Percentiles rank a stretch among this genome's conserved stretches.
Evolutionary conservation across 2,888 invertebrate species (phyloP).

Genomic region (Nomada ruficornis): DNA sequence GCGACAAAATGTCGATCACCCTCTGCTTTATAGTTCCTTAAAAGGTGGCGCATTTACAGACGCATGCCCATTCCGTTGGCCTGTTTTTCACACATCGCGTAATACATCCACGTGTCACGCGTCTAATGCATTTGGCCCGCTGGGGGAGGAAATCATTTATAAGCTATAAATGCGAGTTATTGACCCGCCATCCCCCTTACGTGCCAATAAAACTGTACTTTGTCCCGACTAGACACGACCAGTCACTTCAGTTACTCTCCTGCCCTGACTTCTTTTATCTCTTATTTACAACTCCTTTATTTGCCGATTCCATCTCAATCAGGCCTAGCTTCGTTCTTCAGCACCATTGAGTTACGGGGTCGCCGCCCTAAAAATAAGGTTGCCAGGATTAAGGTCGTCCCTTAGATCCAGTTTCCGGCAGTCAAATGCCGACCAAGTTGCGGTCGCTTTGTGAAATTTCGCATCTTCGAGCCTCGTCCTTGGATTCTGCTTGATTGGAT

Average conservation of each 20-base stretch:
- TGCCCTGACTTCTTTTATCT: slow-evolving; percentile 75
- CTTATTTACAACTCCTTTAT: slow-evolving; percentile 84
- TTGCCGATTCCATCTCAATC: slow-evolving; percentile 84
- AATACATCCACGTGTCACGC: slow-evolving; percentile 66
- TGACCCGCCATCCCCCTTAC: slow-evolving; percentile 77
- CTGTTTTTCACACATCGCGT: slow-evolving; percentile 48
- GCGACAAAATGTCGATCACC: slow-evolving; percentile 36
- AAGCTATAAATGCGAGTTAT: slow-evolving; percentile 84
- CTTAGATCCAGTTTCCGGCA: slow-evolving; percentile 15
- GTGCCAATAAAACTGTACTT: slow-evolving; percentile 83
- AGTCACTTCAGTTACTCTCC: slow-evolving; percentile 79
- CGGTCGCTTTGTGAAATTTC: slow-evolving; percentile 4
- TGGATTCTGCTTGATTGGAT: background rate
- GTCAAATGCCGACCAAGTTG: slow-evolving; percentile 9
- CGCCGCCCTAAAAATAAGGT: slow-evolving; percentile 61
- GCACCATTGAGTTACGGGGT: slow-evolving; percentile 36
- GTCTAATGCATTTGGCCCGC: slow-evolving; percentile 81
- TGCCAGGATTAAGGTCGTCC: slow-evolving; percentile 48
- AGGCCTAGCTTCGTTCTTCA: slow-evolving; percentile 67
- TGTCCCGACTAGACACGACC: slow-evolving; percentile 80
- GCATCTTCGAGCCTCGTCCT: background rate
- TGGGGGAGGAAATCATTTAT: slow-evolving; percentile 84
- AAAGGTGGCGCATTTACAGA: slow-evolving; percentile 72
- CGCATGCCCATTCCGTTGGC: slow-evolving; percentile 34
- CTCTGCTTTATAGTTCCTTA: slow-evolving; percentile 78